These are phyloP conservation scores for Tethya wilhelma DNA, from an alignment of 37 sponge, comb jelly and placozoan species.

Conservation along the genomic window DNA sequence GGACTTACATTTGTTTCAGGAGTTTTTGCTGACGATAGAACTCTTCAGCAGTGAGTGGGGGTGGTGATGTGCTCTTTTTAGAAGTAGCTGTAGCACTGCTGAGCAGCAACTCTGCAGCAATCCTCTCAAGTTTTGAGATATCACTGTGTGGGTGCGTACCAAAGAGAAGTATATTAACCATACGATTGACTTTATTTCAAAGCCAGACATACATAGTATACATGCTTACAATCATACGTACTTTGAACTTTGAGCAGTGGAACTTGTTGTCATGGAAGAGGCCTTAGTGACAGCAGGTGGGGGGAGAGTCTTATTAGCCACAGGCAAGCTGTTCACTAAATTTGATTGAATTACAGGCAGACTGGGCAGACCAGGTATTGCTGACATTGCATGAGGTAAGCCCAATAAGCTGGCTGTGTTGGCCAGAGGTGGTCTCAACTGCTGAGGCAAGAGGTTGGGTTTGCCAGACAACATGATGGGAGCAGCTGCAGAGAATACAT, in stretches of 20 bases:
- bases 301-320: neutral
- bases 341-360: no score
- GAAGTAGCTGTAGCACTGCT: conserved; percentile 4
- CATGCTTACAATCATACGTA: neutral
- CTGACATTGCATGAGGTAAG: no score
- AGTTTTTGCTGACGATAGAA: conserved; percentile 74
- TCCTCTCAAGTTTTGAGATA: conserved; percentile 1
- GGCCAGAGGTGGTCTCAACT: no score
- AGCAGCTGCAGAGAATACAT: no score
- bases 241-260: no score
- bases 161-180: neutral
- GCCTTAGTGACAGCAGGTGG: neutral
- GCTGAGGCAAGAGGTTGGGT: no score
- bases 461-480: no score
- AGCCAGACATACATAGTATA: neutral
- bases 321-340: no score
- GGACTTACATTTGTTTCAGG: conserved; percentile 39
- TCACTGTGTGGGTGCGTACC: neutral
- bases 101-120: conserved; percentile 40
- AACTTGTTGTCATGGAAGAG: no score
- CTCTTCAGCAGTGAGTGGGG: conserved; percentile 69
- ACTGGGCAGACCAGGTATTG: no score
- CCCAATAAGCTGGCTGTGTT: no score
- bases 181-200: neutral
- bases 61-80: conserved; percentile 12